Evolutionary conservation across 1,140 invertebrate species (phyloP), one percentile per base, ranked within the genome.

Genomic region (Pseudobourletiella spinata): DNA sequence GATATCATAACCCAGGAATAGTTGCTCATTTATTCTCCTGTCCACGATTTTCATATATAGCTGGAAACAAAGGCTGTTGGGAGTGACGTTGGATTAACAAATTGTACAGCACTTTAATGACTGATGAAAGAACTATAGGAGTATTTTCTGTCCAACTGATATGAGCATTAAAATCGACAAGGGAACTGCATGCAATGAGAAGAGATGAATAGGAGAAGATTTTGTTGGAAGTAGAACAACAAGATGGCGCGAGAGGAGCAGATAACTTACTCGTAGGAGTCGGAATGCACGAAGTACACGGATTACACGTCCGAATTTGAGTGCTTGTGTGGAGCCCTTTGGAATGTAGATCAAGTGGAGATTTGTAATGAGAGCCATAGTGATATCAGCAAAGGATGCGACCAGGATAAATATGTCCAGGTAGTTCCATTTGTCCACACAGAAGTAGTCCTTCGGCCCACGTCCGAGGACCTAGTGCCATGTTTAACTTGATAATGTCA

Each of bases 21-120:
- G 20, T 30, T 63, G 48, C 2, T 39, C 3, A 46, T 70, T 66
- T 2, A 70, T 58, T 3, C 46, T 48, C 11, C 64, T 59, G 42
- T 76, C 72, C 6, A 77, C 58, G 48, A 72, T 64, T 15, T 59
- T 59, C 16, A 75, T 56, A n/a, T 4, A 71, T 18, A 4, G 29
- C 35, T 18, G 70, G 70, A 39, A 67, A 30, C 11, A 29, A 3
- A 14, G 55, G 55, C 61, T 61, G 18, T 15, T n/a, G n/a, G n/a
- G n/a, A n/a, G n/a, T n/a, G n/a, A n/a, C n/a, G n/a, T n/a, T 14
- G 35, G 43, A 25, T 57, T 20, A 57, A 14, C 11, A 39, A 39
- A 39, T 39, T 39, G n/a, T 39, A 39, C 35, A 39, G 11, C 11
- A 39, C n/a, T 39, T 39, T 11, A 39, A 39, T 11, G n/a, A 39